Evolutionary conservation across 2,888 invertebrate species (phyloP).

Genomic region (Automeris io): DNA sequence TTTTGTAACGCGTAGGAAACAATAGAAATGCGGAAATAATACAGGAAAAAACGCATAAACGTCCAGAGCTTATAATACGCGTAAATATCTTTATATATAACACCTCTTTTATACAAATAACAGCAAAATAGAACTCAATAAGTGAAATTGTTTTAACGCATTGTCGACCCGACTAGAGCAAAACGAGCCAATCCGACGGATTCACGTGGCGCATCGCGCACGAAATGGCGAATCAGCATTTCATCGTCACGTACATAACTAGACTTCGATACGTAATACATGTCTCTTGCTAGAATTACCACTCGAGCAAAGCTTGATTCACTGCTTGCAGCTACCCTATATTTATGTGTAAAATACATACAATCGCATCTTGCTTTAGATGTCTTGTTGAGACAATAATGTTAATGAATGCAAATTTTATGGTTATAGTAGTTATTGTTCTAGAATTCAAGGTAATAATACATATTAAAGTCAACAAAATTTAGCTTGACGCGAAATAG

Average conservation of each 20-base stretch:
- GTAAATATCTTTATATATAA: too few species aligned
- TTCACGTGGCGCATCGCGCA: constrained; percentile 16
- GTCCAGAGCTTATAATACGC: too few species aligned
- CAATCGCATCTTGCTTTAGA: too few species aligned
- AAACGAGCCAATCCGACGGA: constrained; percentile 13
- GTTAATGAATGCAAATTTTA: too few species aligned
- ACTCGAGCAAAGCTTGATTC: neutral
- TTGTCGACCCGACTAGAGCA: neutral
- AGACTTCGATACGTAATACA: constrained; percentile 17
- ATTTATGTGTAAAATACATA: neutral
- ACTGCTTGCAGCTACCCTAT: neutral
- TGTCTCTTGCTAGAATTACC: neutral
- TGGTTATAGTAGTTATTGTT: too few species aligned
- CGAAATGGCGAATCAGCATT: constrained; percentile 18
- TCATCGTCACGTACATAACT: constrained; percentile 19
- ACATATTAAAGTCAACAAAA: neutral
- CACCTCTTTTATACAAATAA: too few species aligned
- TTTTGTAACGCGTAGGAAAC: too few species aligned
- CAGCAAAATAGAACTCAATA: neutral
- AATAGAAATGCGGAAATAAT: too few species aligned
- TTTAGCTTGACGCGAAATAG: neutral
- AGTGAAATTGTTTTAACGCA: neutral
- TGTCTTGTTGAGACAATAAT: too few species aligned
- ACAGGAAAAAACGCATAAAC: too few species aligned
- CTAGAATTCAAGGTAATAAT: neutral